A percentile compares a stretch with the other conserved stretches of the same genome.
Evolutionary conservation across 2,888 invertebrate species (phyloP).

Genomic region (Agrotis segetum): DNA sequence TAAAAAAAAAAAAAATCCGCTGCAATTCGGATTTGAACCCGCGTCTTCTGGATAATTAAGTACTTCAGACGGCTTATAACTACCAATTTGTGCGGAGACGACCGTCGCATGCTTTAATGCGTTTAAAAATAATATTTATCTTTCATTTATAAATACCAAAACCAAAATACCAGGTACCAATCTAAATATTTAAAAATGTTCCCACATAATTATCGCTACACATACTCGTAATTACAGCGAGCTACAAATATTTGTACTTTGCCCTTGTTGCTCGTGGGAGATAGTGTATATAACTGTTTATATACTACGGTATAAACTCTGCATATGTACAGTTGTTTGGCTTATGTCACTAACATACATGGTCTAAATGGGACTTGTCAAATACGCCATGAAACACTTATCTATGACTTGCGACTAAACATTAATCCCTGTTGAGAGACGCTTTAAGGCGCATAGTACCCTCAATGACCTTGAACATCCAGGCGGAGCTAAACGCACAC

Average conservation of each 20-base stretch:
- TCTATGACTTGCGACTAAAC: slow-evolving; percentile 38
- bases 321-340: slow-evolving; percentile 12
- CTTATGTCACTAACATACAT: slow-evolving; percentile 24
- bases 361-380: slow-evolving; percentile 53
- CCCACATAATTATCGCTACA: slow-evolving; percentile 48
- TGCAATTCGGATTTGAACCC: no score
- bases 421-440: no score
- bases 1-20: no score
- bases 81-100: no score
- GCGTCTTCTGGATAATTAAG: no score
- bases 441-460: no score
- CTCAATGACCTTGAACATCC: no score
- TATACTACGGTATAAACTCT: slow-evolving; percentile 8
- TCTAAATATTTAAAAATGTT: slow-evolving; percentile 25
- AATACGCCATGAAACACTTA: slow-evolving; percentile 66
- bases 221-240: slow-evolving; percentile 42
- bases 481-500: no score
- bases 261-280: slow-evolving; percentile 48
- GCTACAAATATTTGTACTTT: slow-evolving; percentile 58
- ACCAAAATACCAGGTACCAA: not conserved
- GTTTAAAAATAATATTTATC: no score
- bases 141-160: no score
- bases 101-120: no score
- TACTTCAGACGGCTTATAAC: no score
- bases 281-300: slow-evolving; percentile 23